These are phyloP conservation scores for Melipona bicolor DNA, from an alignment of 2,888 invertebrate species.

Conservation along the genomic window DNA sequence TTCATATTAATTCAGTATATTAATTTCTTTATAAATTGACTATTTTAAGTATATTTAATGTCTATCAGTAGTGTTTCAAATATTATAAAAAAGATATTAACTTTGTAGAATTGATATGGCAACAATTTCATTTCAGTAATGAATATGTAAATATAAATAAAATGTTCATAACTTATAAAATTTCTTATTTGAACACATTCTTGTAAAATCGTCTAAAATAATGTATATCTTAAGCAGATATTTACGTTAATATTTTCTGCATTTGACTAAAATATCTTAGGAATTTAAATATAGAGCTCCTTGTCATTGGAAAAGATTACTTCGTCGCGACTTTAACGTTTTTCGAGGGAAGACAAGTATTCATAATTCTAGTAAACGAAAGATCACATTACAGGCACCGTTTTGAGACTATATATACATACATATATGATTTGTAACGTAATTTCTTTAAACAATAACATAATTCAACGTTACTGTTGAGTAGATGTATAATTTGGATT, in stretches of 20 bases:
- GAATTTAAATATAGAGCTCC: neutral
- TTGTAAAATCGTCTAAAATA: neutral
- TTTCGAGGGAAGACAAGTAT: constrained; percentile 5
- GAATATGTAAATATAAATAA: neutral
- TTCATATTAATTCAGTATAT: constrained; percentile 1
- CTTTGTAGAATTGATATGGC: constrained; percentile 19
- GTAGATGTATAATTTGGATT: constrained; percentile 72
- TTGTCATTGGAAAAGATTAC: neutral
- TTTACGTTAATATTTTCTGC: neutral
- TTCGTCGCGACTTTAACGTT: neutral
- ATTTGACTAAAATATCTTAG: neutral
- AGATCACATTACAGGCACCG: neutral
- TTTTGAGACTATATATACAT: neutral
- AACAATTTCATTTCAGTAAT: constrained; percentile 1
- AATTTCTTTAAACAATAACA: neutral
- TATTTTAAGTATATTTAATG: neutral
- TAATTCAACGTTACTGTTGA: constrained; percentile 1
- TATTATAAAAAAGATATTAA: constrained; percentile 19
- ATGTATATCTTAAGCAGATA: neutral
- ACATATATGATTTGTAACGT: neutral
- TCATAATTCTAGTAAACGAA: constrained; percentile 1
- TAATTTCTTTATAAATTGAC: constrained; percentile 21
- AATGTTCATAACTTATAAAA: neutral
- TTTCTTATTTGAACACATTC: neutral
- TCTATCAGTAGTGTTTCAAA: constrained; percentile 1